Percentiles rank a stretch among this genome's conserved stretches.
These are phyloP conservation scores for Lynx canadensis DNA, from an alignment of 2,113 vertebrate species.

Conservation along the genomic window DNA sequence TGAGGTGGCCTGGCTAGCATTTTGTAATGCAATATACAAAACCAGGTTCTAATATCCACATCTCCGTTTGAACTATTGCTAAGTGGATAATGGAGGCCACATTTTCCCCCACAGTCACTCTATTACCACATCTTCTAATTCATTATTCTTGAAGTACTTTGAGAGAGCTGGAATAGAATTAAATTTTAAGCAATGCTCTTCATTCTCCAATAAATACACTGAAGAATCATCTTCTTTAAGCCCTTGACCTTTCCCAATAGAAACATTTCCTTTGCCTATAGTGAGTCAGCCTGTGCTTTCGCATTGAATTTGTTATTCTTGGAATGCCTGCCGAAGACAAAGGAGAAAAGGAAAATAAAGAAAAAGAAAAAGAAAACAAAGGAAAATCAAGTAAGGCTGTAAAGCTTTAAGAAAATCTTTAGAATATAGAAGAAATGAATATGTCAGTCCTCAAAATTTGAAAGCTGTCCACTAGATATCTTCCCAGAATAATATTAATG, in stretches of 20 bases:
- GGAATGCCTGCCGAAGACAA: background rate
- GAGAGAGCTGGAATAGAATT: constrained; percentile 52
- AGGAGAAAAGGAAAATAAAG: background rate
- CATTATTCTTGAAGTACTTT: constrained; percentile 48
- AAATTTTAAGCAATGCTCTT: constrained; percentile 47
- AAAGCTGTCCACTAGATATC: background rate
- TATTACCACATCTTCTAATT: constrained; percentile 57
- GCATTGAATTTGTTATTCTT: constrained; percentile 58
- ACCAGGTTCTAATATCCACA: constrained; percentile 40
- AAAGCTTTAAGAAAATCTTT: background rate
- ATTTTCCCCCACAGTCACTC: constrained; percentile 44
- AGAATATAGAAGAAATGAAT: background rate
- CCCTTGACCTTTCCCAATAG: constrained; percentile 12
- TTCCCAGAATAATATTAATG: background rate
- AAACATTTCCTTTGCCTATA: constrained; percentile 48
- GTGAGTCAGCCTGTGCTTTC: constrained; percentile 10
- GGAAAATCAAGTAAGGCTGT: background rate
- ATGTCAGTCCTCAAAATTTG: background rate
- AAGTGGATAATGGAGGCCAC: constrained; percentile 46
- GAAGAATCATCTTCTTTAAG: constrained; percentile 41
- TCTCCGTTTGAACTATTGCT: constrained; percentile 16
- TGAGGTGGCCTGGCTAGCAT: constrained; percentile 14
- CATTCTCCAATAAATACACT: constrained; percentile 17
- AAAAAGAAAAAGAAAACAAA: background rate
- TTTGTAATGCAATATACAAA: constrained; percentile 55